Evolutionary conservation across 2,797 vertebrate genomes (phyloP), one percentile per base, ranked within the genome.

Genomic region (Peromyscus eremicus): DNA sequence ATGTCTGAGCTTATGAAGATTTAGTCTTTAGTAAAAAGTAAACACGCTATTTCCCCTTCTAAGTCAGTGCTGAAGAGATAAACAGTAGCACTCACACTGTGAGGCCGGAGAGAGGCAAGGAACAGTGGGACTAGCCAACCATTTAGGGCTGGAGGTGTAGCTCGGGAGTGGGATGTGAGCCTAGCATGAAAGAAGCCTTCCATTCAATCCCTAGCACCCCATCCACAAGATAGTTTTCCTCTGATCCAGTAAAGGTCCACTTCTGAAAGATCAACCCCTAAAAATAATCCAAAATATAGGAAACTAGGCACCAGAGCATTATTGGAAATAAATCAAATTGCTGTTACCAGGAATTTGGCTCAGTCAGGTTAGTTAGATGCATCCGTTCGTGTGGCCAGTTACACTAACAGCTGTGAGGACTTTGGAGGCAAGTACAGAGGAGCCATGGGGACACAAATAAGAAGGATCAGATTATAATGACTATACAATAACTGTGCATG

Each of bases 1-100:
- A 92, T 37, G 6, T 43, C 75, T 83, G 73, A 34, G 8, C 11
- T 64, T 83, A 32, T 70, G 81, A 93, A 82, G 7, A 84, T 81
- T 92, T 64, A 89, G 87, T 92, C 81, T 81, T 92, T 64, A 89
- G 87, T 92, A 92, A 96, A 95, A 94, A 88, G 86, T 49, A 87
- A 96, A 57, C 2, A 75, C 29, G 2, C 55, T 90, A 17, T 91
- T 92, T 92, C 17, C 92, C 55, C 23, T 64, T 60, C 40, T 64
- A 82, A 94, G 80, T 86, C 64, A 84, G 14, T 25, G 23, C n/a
- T 29, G 81, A 87, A 95, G 13, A 17, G 52, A 2, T 16, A 0
- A 73, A 81, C 25, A 76, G 11, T 73, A 85, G 3, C 14, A 62
- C 25, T 76, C 16, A 23, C 10, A 14, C 77, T 57, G 11, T 79